Evolutionary conservation across 2,113 vertebrate species (phyloP).

Genomic region (Pteronura brasiliensis): DNA sequence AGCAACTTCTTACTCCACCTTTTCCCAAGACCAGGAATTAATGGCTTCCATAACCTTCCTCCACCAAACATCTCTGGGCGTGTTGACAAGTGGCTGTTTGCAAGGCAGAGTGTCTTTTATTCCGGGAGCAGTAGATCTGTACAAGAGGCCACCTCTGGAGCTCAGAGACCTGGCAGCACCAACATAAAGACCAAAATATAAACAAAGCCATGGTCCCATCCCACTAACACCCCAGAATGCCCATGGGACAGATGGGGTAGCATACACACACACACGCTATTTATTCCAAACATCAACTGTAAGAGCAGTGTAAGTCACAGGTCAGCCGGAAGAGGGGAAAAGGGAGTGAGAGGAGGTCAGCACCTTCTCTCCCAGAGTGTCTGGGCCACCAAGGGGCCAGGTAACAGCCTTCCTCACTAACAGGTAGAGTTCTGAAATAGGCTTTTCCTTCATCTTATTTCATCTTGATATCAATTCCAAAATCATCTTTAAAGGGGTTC

Average conservation of each 20-base stretch:
- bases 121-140: neutral
- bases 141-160: conserved; percentile 26
- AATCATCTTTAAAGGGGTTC: conserved; percentile 63
- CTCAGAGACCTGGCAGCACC: conserved; percentile 48
- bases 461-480: conserved; percentile 66
- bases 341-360: conserved; percentile 21
- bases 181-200: conserved; percentile 29
- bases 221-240: neutral
- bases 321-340: conserved; percentile 67
- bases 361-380: conserved; percentile 60
- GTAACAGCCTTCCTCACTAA: neutral
- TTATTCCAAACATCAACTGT: conserved; percentile 63
- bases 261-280: neutral
- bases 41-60: neutral
- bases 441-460: conserved; percentile 55
- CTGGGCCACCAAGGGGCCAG: neutral
- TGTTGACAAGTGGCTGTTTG: neutral
- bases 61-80: conserved; percentile 4
- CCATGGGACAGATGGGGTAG: neutral
- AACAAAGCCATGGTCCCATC: neutral
- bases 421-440: neutral
- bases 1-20: conserved; percentile 10
- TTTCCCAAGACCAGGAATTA: conserved; percentile 17
- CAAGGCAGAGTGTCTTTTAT: conserved; percentile 41
- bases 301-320: conserved; percentile 67